phyloP scores from a whole-genome alignment of 2,113 vertebrate genomes.

The Eptesicus fuscus region DNA sequence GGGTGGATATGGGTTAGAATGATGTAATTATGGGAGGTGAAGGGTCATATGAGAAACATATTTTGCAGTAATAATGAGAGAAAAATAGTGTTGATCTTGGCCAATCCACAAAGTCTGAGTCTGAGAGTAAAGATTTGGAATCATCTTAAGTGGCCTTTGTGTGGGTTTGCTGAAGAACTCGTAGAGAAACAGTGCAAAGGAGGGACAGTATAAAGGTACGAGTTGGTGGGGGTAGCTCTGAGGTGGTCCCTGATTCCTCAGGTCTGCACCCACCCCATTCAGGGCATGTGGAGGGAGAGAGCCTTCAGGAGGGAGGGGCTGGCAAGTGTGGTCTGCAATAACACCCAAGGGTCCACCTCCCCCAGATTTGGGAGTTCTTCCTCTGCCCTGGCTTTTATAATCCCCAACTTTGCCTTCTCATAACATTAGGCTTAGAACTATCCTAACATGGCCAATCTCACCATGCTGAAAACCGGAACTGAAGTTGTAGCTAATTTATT shows the following conservation, averaged over 20 bases:
- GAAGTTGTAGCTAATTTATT: neutral
- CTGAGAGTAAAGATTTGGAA: neutral
- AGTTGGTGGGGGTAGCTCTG: neutral
- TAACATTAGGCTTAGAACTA: neutral
- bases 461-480: neutral
- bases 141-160: neutral
- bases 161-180: neutral
- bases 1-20: neutral
- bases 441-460: neutral
- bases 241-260: neutral
- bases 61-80: neutral
- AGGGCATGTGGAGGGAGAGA: neutral
- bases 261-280: neutral
- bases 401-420: accelerated
- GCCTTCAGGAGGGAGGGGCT: neutral
- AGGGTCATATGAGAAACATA: neutral
- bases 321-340: too few relatives aligned
- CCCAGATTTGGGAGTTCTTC: neutral
- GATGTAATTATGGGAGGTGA: neutral
- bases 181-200: neutral
- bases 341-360: neutral
- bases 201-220: neutral
- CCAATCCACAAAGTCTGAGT: neutral
- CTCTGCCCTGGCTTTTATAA: neutral
- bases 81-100: neutral